Evolutionary conservation across 2,888 invertebrate genomes (phyloP), one percentile per base, ranked within the genome.

Genomic region (Cheilosia grossa): DNA sequence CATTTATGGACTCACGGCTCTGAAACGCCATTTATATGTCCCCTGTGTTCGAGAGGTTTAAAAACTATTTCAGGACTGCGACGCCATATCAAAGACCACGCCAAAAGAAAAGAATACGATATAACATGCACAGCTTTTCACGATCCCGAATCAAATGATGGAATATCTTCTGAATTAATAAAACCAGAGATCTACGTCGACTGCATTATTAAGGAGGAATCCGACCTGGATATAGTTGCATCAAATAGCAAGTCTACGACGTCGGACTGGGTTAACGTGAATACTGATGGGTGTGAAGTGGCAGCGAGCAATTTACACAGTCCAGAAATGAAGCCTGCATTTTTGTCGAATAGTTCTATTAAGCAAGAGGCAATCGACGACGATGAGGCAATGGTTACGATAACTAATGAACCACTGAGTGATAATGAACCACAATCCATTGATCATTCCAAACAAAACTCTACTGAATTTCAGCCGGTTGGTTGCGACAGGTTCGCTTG

Each of bases 361-460:
- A 72, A 72, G 15, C 44, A 72, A 27, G 59, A 72, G 9, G 19
- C 7, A 10, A 4, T 24, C 2, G 13, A 13, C 2, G 53, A 13
- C 1, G 0, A 5, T 9, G 37, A 49, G 19, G 10, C 58, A n/a
- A 5, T 17, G 13, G 13, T 15, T n/a, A 21, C 21, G 1, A 40
- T 63, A 1, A 24, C 17, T 6, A 73, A 73, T 37, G 73, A 73
- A 73, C 63, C 73, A 1, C 30, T 63, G 3, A 54, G 53, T 30
- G 63, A 73, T 5, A 44, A 47, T 19, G 70, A 72, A 37, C 33
- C 30, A 17, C 30, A 30, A 30, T 19, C 63, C 2, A 33, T 47
- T 3, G 44, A 44, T 21, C 37, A 37, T 7, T 10, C 10, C 4
- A 13, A 24, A 24, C 15, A 58, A 4, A 27, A 27, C 27, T 10